phyloP scores from a whole-genome alignment of 2,888 invertebrate species.

The Rhagonycha fulva region DNA sequence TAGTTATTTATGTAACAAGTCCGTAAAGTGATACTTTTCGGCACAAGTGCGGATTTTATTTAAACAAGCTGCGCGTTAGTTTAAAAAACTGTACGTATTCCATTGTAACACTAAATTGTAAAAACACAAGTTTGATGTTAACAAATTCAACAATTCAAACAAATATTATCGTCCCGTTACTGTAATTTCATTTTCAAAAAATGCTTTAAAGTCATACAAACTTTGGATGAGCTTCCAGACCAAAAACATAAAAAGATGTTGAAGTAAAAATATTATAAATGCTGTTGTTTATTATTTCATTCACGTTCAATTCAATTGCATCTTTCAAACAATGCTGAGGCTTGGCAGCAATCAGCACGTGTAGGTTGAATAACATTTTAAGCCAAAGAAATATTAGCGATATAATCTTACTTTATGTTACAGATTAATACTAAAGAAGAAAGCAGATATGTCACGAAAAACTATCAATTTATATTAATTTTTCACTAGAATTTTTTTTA shows the following conservation, averaged over 20 bases:
- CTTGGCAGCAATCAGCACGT: slow-evolving; percentile 23
- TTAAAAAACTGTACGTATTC: too few species aligned
- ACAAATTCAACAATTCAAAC: too few species aligned
- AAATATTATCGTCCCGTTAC: not conserved
- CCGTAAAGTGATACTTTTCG: too few species aligned
- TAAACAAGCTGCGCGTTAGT: too few species aligned
- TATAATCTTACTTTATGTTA: slow-evolving; percentile 8
- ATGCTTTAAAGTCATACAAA: not conserved
- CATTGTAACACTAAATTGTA: too few species aligned
- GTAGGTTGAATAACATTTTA: slow-evolving; percentile 21
- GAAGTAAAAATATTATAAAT: not conserved
- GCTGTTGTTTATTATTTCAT: slow-evolving; percentile 21
- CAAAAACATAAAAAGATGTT: not conserved
- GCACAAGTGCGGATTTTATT: too few species aligned
- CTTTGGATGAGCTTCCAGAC: not conserved
- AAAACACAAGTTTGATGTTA: not conserved
- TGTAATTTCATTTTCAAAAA: not conserved
- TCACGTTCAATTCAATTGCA: slow-evolving; percentile 17
- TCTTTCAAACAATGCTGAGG: slow-evolving; percentile 27
- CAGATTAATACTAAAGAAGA: not conserved
- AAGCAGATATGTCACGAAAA: not conserved
- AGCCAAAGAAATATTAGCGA: slow-evolving; percentile 8
- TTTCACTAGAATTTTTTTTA: not conserved
- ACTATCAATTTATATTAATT: not conserved
- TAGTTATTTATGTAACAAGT: too few species aligned